phyloP scores from a whole-genome alignment of 2,797 vertebrate species.

The Peromyscus aztecus region DNA sequence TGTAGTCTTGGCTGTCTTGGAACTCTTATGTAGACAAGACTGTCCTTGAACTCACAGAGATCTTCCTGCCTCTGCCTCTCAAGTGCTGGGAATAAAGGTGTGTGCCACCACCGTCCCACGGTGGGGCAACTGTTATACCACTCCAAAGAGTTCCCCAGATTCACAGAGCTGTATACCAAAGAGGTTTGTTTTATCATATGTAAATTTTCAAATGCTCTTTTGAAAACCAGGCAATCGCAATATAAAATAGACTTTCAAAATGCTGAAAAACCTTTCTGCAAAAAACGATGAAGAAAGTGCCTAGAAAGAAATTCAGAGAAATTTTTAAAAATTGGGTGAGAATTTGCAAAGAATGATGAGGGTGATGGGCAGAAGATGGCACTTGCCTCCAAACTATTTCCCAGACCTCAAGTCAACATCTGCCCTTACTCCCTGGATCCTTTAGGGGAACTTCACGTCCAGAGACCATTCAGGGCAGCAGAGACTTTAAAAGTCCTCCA shows the following conservation, averaged over 20 bases:
- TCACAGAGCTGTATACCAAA: not conserved
- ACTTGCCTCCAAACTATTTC: not conserved
- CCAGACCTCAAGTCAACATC: too few species aligned
- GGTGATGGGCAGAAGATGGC: not conserved
- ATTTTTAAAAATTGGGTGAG: not conserved
- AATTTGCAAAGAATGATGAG: not conserved
- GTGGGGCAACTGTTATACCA: not conserved
- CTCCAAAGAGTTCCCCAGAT: not conserved
- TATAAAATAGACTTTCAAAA: constrained; percentile 11
- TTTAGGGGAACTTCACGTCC: not conserved
- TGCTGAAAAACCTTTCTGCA: not conserved
- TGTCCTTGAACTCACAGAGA: not conserved
- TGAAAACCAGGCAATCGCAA: not conserved
- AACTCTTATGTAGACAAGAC: not conserved
- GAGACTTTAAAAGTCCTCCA: not conserved
- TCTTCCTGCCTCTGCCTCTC: not conserved
- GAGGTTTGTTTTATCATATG: not conserved
- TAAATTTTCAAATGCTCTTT: not conserved
- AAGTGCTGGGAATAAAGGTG: not conserved
- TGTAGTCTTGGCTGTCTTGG: not conserved
- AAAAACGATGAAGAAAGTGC: constrained; percentile 33
- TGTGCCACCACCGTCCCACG: not conserved
- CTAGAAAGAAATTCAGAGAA: not conserved
- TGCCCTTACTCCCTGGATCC: rapidly evolving
- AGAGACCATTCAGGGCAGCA: constrained; percentile 1